Conservation (phyloP, 2,797 vertebrate genomes). For the Ctenopoma kingsleyae region DNA sequence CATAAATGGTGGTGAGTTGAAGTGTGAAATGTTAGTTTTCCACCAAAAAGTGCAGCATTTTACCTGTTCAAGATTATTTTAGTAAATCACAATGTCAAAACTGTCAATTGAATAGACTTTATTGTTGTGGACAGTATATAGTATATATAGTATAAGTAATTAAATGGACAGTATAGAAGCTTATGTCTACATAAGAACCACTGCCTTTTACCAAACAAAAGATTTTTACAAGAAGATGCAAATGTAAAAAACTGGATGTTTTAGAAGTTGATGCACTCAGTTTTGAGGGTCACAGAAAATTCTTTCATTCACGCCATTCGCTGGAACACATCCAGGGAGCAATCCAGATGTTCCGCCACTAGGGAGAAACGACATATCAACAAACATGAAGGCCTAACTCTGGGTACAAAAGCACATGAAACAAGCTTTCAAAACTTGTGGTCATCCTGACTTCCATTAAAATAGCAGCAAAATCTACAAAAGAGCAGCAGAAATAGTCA, state of each 20-base stretch:
- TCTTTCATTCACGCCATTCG: background rate
- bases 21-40: constrained; percentile 1
- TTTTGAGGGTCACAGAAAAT: constrained; percentile 1
- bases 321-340: background rate
- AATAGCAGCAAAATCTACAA: background rate
- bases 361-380: background rate
- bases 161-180: background rate
- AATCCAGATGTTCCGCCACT: constrained; percentile 13
- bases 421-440: background rate
- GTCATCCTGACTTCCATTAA: constrained; percentile 21
- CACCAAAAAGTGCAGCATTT: constrained; percentile 29
- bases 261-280: background rate
- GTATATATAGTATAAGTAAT: too few relatives aligned
- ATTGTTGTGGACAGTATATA: too few relatives aligned
- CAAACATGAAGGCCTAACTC: background rate
- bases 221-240: background rate
- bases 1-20: background rate
- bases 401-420: constrained; percentile 3
- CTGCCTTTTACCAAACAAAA: background rate
- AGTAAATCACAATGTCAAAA: background rate
- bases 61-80: background rate
- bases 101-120: too few relatives aligned
- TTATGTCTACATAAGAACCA: background rate
- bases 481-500: background rate
- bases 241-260: background rate